A percentile compares a stretch with the other conserved stretches of the same genome.
phyloP scores from a whole-genome alignment of 2,113 vertebrate genomes.

The Nibea coibor region DNA sequence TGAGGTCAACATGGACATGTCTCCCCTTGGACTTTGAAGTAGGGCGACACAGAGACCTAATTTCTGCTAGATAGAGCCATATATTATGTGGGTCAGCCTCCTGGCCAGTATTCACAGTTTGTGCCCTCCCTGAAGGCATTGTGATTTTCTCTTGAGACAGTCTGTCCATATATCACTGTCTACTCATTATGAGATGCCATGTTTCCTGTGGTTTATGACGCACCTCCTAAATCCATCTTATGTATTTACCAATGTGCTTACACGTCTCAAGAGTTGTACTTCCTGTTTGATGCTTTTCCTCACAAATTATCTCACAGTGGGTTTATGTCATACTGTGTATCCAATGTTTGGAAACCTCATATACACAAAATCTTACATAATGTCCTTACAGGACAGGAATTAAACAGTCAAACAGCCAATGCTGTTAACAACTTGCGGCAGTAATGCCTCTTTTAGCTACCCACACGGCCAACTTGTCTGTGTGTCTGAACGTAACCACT shows the following conservation, averaged over 20 bases:
- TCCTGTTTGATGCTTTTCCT: not conserved
- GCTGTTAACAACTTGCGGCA: too few species aligned
- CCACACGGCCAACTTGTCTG: too few species aligned
- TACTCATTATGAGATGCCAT: slow-evolving; percentile 36
- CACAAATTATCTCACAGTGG: slow-evolving; percentile 10
- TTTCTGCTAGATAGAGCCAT: slow-evolving; percentile 50
- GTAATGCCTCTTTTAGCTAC: too few species aligned
- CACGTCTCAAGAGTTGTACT: slow-evolving; percentile 15
- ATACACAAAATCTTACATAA: slow-evolving; percentile 15
- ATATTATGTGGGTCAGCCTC: slow-evolving; percentile 70
- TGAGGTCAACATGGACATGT: slow-evolving; percentile 32
- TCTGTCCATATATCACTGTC: slow-evolving; percentile 38
- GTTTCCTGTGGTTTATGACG: slow-evolving; percentile 48
- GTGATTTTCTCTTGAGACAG: slow-evolving; percentile 65
- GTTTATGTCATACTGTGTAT: not conserved
- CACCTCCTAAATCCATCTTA: slow-evolving; percentile 17
- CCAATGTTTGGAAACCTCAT: not conserved
- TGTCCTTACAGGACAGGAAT: not conserved
- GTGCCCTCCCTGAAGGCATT: slow-evolving; percentile 40
- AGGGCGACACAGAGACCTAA: slow-evolving; percentile 68
- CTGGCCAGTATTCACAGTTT: slow-evolving; percentile 62
- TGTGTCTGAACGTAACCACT: too few species aligned
- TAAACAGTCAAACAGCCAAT: too few species aligned
- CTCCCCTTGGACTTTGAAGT: slow-evolving; percentile 57
- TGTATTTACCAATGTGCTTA: not conserved